Evolutionary conservation across 2,888 invertebrate genomes (phyloP).

Genomic region (Bedellia somnulentella): DNA sequence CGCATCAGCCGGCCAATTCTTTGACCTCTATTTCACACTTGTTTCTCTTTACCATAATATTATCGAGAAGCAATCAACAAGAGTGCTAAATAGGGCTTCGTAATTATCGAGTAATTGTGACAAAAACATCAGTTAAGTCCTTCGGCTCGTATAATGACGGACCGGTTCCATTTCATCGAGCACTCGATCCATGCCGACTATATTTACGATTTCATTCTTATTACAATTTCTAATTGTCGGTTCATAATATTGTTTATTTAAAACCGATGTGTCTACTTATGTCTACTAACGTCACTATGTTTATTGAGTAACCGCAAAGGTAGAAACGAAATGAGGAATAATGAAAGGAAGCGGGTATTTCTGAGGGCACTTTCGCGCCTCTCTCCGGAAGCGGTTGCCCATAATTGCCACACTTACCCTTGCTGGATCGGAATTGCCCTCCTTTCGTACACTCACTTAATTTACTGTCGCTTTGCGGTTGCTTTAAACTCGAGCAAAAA

Average conservation of each 20-base stretch:
- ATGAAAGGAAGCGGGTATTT: constrained; percentile 10
- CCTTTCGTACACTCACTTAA: constrained; percentile 17
- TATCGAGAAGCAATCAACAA: constrained; percentile 13
- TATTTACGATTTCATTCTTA: no score
- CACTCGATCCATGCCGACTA: no score
- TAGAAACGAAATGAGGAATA: constrained; percentile 4
- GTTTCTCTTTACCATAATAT: constrained; percentile 11
- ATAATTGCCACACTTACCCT: constrained; percentile 15
- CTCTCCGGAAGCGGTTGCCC: constrained; percentile 37
- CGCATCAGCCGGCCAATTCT: no score
- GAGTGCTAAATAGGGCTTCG: constrained; percentile 10
- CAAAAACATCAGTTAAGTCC: constrained; percentile 4
- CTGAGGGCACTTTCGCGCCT: constrained; percentile 31
- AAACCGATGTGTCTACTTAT: no score
- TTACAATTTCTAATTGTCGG: no score
- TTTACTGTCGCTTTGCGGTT: constrained; percentile 9
- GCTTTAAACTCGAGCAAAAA: constrained; percentile 2
- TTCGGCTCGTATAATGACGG: constrained; percentile 3
- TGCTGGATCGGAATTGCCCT: constrained; percentile 16
- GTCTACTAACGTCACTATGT: neutral
- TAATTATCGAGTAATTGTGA: constrained; percentile 9
- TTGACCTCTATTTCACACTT: constrained; percentile 11
- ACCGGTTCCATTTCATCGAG: neutral
- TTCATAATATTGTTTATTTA: no score
- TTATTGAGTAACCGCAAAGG: constrained; percentile 1